Evolutionary conservation across 1,140 invertebrate species (phyloP).

Genomic region (Drosophila pandora): DNA sequence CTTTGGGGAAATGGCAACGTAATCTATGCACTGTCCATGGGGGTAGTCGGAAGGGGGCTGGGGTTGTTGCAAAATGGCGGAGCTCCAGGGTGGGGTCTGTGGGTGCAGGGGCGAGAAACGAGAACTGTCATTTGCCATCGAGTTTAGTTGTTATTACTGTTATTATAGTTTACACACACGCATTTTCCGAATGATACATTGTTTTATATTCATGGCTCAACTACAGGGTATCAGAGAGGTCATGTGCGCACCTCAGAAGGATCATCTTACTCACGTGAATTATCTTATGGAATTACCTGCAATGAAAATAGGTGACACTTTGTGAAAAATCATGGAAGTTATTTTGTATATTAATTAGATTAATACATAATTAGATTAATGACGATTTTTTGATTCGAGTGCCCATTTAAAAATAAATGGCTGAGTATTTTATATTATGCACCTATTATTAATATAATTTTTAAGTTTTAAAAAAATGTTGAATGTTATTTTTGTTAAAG

Average conservation of each 20-base stretch:
- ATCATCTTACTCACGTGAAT: too few species aligned
- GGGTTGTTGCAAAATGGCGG: neutral
- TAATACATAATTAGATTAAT: too few species aligned
- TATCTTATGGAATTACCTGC: neutral
- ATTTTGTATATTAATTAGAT: too few species aligned
- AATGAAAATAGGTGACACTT: neutral
- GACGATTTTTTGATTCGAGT: too few species aligned
- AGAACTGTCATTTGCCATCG: constrained; percentile 43
- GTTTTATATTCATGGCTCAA: constrained; percentile 36
- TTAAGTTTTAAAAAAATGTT: too few species aligned
- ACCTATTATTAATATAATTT: too few species aligned
- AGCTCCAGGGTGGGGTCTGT: neutral
- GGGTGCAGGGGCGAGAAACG: neutral
- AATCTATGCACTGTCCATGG: constrained; percentile 25
- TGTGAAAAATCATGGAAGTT: too few species aligned
- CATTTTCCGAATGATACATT: constrained; percentile 37
- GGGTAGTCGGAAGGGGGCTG: neutral
- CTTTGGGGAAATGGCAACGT: constrained; percentile 24
- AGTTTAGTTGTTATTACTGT: constrained; percentile 47
- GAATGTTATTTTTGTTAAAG: too few species aligned
- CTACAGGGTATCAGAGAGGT: constrained; percentile 1
- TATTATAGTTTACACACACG: constrained; percentile 42
- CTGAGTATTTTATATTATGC: too few species aligned
- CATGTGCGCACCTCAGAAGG: neutral
- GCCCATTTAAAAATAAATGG: too few species aligned